Conservation (phyloP, 37 sponge, comb jelly and placozoan genomes). For the Amphimedon queenslandica region DNA sequence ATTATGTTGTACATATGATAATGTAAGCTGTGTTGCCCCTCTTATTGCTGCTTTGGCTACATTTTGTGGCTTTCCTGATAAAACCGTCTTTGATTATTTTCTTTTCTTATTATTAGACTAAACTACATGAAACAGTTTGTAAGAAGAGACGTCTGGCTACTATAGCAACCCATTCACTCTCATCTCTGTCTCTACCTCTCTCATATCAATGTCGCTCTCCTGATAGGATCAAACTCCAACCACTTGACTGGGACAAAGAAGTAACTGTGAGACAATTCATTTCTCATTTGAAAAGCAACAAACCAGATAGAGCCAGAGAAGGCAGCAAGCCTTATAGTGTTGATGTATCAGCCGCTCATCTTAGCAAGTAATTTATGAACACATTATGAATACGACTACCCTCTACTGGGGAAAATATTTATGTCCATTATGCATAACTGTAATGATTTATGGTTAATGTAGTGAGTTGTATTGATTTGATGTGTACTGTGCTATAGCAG, state of each 20-base stretch:
- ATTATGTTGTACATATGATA: no score
- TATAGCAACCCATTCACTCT: conserved; percentile 85
- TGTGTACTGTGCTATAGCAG: background rate
- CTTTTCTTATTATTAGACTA: conserved; percentile 45
- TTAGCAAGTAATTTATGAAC: conserved; percentile 73
- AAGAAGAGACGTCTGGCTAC: conserved; percentile 76
- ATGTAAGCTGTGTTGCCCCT: no score
- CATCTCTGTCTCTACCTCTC: conserved; percentile 58
- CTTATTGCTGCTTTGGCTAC: no score
- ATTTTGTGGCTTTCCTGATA: no score
- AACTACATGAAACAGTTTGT: conserved; percentile 81
- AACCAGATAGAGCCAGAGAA: conserved; percentile 19
- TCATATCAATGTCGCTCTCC: conserved; percentile 32
- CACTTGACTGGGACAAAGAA: conserved; percentile 48
- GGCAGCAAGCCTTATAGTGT: conserved; percentile 22
- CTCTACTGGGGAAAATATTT: no score
- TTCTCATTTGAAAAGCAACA: conserved; percentile 48
- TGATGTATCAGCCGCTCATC: conserved; percentile 48
- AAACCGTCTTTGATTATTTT: no score
- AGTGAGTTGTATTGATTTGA: background rate
- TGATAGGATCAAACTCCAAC: conserved; percentile 43
- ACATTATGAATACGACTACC: no score
- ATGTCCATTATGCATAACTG: background rate
- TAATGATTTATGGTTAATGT: background rate
- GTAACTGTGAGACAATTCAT: conserved; percentile 57